A percentile compares a stretch with the other conserved stretches of the same genome.
These are phyloP conservation scores for Craseonycteris thonglongyai DNA, from an alignment of 2,113 vertebrate species.

Conservation along the genomic window DNA sequence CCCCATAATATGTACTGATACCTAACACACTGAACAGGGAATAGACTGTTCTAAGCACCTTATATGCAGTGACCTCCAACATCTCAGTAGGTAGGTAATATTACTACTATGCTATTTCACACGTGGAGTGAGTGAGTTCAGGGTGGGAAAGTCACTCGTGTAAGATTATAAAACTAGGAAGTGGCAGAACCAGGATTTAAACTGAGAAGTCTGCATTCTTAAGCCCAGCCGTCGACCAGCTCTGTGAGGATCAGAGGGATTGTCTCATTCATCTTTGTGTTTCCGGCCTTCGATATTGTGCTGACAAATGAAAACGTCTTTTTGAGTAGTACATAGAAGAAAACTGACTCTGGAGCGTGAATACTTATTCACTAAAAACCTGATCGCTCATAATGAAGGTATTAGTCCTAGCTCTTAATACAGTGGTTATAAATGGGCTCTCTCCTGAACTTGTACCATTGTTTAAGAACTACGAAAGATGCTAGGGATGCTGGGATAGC, in stretches of 20 bases:
- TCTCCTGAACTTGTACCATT: neutral
- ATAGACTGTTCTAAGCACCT: neutral
- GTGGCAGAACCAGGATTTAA: neutral
- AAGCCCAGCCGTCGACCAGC: neutral
- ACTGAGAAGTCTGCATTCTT: neutral
- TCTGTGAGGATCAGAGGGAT: neutral
- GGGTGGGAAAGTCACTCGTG: neutral
- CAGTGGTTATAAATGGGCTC: neutral
- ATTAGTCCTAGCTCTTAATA: neutral
- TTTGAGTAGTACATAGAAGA: neutral
- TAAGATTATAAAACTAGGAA: neutral
- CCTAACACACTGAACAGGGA: neutral
- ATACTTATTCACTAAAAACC: neutral
- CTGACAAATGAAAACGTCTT: neutral
- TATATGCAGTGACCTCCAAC: neutral
- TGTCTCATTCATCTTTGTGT: neutral
- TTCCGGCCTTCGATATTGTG: neutral
- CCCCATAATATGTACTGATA: neutral
- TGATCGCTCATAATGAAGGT: neutral
- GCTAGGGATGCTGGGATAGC: no score
- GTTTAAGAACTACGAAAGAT: neutral
- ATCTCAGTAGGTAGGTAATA: neutral
- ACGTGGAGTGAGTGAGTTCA: neutral
- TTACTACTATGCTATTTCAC: neutral
- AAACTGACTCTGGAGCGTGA: neutral